These are phyloP conservation scores for Arion vulgaris DNA, from an alignment of 1,140 invertebrate species.

Conservation along the genomic window DNA sequence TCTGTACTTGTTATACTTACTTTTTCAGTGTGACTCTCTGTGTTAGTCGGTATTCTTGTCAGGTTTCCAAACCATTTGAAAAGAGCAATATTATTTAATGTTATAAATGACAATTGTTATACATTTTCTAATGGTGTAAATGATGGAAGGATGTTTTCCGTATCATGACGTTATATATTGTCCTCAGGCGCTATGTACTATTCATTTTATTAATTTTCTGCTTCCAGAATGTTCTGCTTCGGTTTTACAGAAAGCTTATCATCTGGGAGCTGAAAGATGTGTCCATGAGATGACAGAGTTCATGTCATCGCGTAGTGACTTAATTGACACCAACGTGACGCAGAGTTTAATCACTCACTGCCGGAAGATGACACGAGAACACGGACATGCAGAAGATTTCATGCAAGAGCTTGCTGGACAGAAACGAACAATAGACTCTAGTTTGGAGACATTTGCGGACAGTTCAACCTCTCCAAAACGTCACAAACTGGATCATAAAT, in stretches of 20 bases:
- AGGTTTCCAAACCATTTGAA: too few relatives aligned
- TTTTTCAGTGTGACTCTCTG: too few relatives aligned
- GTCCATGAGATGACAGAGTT: background rate
- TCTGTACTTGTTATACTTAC: too few relatives aligned
- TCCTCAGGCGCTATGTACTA: too few relatives aligned
- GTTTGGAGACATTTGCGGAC: background rate
- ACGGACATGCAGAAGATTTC: background rate
- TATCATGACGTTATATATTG: too few relatives aligned
- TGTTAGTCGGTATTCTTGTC: too few relatives aligned
- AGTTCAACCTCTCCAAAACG: background rate
- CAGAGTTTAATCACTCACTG: background rate
- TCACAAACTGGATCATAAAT: background rate
- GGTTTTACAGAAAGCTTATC: background rate
- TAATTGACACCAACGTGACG: background rate
- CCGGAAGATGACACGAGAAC: background rate
- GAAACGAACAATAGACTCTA: background rate
- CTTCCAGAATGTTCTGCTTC: background rate
- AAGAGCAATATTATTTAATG: too few relatives aligned
- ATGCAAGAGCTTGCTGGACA: background rate
- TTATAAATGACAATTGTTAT: too few relatives aligned
- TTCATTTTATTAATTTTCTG: background rate
- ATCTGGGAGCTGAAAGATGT: background rate
- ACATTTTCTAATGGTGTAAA: too few relatives aligned
- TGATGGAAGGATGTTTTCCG: too few relatives aligned
- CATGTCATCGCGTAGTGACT: background rate